These are phyloP conservation scores for Rhyacophila brunnea DNA, from an alignment of 1,140 invertebrate species.

Conservation along the genomic window DNA sequence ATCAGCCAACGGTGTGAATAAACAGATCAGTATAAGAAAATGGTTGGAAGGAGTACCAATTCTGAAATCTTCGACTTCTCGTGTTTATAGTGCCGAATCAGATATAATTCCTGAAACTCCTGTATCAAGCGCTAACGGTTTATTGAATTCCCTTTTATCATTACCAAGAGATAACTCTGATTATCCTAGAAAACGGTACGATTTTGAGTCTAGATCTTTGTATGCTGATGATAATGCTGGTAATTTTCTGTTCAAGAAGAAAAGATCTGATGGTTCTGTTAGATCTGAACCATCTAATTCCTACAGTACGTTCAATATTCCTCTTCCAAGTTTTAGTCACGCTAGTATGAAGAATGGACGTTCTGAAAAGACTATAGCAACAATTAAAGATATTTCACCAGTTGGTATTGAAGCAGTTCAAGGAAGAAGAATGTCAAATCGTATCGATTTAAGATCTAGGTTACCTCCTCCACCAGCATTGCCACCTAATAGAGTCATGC, in stretches of 20 bases:
- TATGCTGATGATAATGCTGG: constrained; percentile 30
- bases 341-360: constrained; percentile 33
- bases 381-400: constrained; percentile 41
- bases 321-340: constrained; percentile 43
- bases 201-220: constrained; percentile 30
- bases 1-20: constrained; percentile 57
- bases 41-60: constrained; percentile 75
- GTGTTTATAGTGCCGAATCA: constrained; percentile 10
- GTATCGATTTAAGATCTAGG: no score
- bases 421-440: no score
- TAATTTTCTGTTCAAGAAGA: constrained; percentile 34
- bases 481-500: constrained; percentile 50
- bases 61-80: constrained; percentile 32
- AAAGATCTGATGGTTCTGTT: constrained; percentile 42
- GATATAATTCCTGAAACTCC: constrained; percentile 37
- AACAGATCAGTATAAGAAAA: constrained; percentile 69
- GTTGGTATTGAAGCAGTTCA: constrained; percentile 36
- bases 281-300: constrained; percentile 50
- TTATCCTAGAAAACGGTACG: constrained; percentile 37
- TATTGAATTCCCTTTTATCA: constrained; percentile 43
- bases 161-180: constrained; percentile 39
- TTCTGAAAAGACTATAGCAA: constrained; percentile 39
- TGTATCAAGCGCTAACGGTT: constrained; percentile 38
- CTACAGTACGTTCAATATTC: constrained; percentile 46
- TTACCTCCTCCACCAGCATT: constrained; percentile 18